A percentile compares a stretch with the other conserved stretches of the same genome.
Conservation (phyloP, 2,113 vertebrate species). For the Oryzias curvinotus region DNA sequence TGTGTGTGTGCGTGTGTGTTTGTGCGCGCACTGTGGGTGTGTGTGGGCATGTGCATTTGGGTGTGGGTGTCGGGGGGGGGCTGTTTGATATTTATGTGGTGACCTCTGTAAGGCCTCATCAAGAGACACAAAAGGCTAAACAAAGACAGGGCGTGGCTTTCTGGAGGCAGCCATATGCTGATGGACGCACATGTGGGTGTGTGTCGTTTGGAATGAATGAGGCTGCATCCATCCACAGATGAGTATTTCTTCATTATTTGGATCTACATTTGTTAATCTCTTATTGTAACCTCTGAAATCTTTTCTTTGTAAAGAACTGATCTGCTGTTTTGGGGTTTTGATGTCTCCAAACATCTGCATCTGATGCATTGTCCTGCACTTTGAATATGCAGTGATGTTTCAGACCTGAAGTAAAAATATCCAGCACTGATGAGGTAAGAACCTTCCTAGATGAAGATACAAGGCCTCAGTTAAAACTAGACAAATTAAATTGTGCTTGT, state of each 20-base stretch:
- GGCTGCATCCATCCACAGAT: constrained; percentile 67
- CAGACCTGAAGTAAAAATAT: too few species aligned
- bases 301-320: constrained; percentile 1
- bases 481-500: too few species aligned
- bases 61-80: not conserved
- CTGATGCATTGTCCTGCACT: too few species aligned
- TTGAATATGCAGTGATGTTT: too few species aligned
- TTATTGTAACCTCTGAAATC: not conserved
- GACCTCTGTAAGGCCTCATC: constrained; percentile 57
- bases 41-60: not conserved
- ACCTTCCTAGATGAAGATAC: too few species aligned
- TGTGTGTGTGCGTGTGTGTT: not conserved
- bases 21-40: not conserved
- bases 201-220: constrained; percentile 51
- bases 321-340: too few species aligned
- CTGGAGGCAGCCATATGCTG: constrained; percentile 45
- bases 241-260: constrained; percentile 65
- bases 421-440: too few species aligned
- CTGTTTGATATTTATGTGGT: constrained; percentile 47
- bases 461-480: too few species aligned
- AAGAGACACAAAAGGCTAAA: constrained; percentile 72
- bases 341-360: too few species aligned
- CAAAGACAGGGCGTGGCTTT: constrained; percentile 71
- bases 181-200: constrained; percentile 21
- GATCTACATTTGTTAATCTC: constrained; percentile 44